Evolutionary conservation across 2,888 invertebrate genomes (phyloP).

Genomic region (Nycteola revayana): DNA sequence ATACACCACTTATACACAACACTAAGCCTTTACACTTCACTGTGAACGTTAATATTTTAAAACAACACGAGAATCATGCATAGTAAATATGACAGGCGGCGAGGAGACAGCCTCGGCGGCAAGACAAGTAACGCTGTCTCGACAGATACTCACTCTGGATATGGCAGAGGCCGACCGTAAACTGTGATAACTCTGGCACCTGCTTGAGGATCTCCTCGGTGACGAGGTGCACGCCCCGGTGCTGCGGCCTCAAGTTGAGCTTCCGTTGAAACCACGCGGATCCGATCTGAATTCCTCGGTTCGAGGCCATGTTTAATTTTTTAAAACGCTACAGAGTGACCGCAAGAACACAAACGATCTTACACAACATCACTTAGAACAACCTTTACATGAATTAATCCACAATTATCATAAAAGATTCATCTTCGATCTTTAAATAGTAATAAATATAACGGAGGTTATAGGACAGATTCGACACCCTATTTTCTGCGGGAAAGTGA

Average conservation of each 20-base stretch:
- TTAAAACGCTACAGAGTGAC: slow-evolving; percentile 78
- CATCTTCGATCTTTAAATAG: slow-evolving; percentile 82
- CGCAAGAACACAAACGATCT: slow-evolving; percentile 78
- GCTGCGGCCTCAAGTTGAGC: slow-evolving; percentile 97
- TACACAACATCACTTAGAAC: slow-evolving; percentile 81
- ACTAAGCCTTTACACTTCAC: slow-evolving; percentile 32
- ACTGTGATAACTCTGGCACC: slow-evolving; percentile 96
- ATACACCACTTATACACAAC: slow-evolving; percentile 18
- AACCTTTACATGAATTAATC: slow-evolving; percentile 80
- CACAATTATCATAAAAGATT: slow-evolving; percentile 87
- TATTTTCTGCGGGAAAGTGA: slow-evolving; percentile 83
- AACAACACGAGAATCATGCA: slow-evolving; percentile 43
- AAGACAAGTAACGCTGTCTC: slow-evolving; percentile 44
- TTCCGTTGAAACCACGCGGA: slow-evolving; percentile 99
- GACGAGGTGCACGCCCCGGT: slow-evolving; percentile 97
- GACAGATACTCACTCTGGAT: slow-evolving; percentile 93
- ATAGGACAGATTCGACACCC: slow-evolving; percentile 82
- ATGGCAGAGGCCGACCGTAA: slow-evolving; percentile 97
- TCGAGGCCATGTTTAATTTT: slow-evolving; percentile 91
- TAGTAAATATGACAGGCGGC: slow-evolving; percentile 57
- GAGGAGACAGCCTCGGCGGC: slow-evolving; percentile 67
- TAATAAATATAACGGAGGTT: slow-evolving; percentile 80
- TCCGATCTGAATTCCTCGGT: slow-evolving; percentile 96
- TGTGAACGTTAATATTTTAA: slow-evolving; percentile 24
- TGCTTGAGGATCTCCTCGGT: slow-evolving; percentile 97